Evolutionary conservation across 2,888 invertebrate genomes (phyloP), one percentile per base, ranked within the genome.

Genomic region (Drosophila fulvimacula): DNA sequence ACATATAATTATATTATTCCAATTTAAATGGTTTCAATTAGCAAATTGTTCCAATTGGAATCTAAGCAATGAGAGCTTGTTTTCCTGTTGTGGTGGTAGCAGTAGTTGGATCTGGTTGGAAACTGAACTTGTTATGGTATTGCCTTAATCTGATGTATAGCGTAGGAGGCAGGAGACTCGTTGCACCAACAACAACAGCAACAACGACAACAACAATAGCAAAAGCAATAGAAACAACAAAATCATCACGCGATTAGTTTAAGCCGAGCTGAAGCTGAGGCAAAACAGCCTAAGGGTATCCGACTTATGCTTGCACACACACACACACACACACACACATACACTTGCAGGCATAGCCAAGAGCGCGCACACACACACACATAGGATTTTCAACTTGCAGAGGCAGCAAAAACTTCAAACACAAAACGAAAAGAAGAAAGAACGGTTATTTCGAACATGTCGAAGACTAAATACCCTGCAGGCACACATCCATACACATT

Each of bases 401-500:
- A 81, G 83, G 61, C 81, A 85, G 76, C 73, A 64, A 74, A 74
- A 30, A 19, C 69, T 66, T 64, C 72, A 81, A 82, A 79, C 79
- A 71, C 81, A 63, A 63, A 86, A 86, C 71, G 83, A 82, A 83
- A 79, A 19, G 41, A 55, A 55, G 55, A 55, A 39, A 41, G 41
- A 55, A 55, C 55, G 19, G 19, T 41, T 19, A 15, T 11, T 9
- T 30, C 10, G 11, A 7, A 30, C 55, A 41, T 19, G 30, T 30
- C 55, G 55, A 32, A 19, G 17, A 2, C 1, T 1, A 6, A 10
- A 55, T 55, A 41, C 55, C 1, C 55, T 55, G 39, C 53, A 11
- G 5, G 9, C 52, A 34, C 21, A 36, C 21, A 51, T 4, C 15
- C 7, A 34, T 17, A n/a, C n/a, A n/a, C n/a, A n/a, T n/a, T n/a